A percentile compares a stretch with the other conserved stretches of the same genome.
Conservation (phyloP, 2,888 invertebrate species). For the Ectropis crepuscularia region DNA sequence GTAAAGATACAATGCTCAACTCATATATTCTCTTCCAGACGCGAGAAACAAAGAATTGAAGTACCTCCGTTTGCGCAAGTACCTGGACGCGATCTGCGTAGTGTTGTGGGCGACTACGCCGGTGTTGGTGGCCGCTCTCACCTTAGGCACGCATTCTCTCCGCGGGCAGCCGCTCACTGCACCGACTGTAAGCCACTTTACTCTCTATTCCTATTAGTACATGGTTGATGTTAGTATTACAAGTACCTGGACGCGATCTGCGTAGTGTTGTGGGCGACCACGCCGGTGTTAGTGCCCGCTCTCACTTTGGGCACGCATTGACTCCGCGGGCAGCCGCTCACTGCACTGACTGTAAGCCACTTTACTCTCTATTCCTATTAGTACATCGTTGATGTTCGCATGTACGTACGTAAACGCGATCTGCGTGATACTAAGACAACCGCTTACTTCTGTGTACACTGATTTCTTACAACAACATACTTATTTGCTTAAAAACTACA, state of each 20-base stretch:
- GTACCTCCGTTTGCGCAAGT: conserved; percentile 94
- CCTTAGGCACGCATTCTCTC: conserved; percentile 91
- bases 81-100: conserved; percentile 98
- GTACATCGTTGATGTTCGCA: neutral
- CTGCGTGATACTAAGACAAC: no score
- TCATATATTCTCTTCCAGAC: conserved; percentile 67
- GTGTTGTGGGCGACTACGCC: conserved; percentile 99
- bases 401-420: no score
- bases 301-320: conserved; percentile 93
- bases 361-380: conserved; percentile 9
- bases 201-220: conserved; percentile 6
- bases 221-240: conserved; percentile 10
- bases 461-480: no score
- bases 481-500: no score
- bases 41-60: conserved; percentile 89
- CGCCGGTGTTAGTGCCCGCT: conserved; percentile 95
- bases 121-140: conserved; percentile 93
- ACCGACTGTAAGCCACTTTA: conserved; percentile 85
- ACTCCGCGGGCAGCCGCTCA: conserved; percentile 90
- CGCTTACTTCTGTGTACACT: no score
- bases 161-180: conserved; percentile 92
- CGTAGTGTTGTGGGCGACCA: conserved; percentile 99
- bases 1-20: neutral
- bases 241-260: conserved; percentile 99
- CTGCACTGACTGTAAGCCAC: conserved; percentile 90